Evolutionary conservation across 2,888 invertebrate genomes (phyloP), one percentile per base, ranked within the genome.

Genomic region (Troides aeacus): DNA sequence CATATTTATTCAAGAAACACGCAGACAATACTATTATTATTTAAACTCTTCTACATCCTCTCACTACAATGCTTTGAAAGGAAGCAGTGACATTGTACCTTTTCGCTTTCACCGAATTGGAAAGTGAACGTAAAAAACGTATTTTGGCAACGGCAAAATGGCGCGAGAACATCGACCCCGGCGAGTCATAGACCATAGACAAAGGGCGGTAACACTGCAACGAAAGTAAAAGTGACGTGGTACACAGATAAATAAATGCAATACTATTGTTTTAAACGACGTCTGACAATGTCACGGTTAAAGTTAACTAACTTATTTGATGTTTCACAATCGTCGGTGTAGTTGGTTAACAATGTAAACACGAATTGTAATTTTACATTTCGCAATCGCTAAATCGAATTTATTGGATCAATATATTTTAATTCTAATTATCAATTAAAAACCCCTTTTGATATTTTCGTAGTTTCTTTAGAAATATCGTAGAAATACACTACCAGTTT

Each of bases 41-140:
- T 85, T 83, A 79, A 87, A 84, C 79, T 81, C 82, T 73, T 75
- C 74, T 75, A 73, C 84, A 82, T 89, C 89, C 90, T 87, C 89
- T 89, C 90, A 90, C 92, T 86, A 89, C 86, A 87, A 83, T 87
- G 82, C 81, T 85, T 84, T 86, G 88, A 91, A 91, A 90, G 90
- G 92, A 92, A 88, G 82, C 89, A 89, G 84, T 90, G 90, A 90
- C 90, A 90, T 90, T 91, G 88, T 87, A 89, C 89, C 84, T 90
- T 89, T 90, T 90, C 91, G 89, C 92, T 92, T 92, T 92, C 92
- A 92, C 92, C 86, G 78, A 88, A 90, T 92, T 92, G 91, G 92
- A 92, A 92, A 92, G 92, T 92, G 88, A 91, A 88, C 88, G 92
- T 91, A 91, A 92, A 92, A 92, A 91, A 89, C 84, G 84, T 84